Evolutionary conservation across 2,888 invertebrate genomes (phyloP).

Genomic region (Tipula lateralis): DNA sequence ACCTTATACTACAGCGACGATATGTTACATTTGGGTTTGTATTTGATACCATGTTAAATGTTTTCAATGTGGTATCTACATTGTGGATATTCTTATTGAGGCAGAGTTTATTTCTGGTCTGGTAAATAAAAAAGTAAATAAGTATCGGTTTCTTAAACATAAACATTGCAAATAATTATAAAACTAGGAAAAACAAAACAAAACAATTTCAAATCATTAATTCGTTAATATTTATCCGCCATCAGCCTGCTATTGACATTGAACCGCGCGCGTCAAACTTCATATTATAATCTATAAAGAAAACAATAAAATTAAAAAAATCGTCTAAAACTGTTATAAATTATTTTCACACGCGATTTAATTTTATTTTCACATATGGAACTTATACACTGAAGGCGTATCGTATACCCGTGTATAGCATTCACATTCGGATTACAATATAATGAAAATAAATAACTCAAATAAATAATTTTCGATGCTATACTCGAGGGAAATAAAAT

Average conservation of each 20-base stretch:
- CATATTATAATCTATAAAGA: background rate
- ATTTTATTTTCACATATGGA: background rate
- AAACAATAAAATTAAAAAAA: background rate
- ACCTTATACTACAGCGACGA: too few species aligned
- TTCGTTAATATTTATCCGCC: too few species aligned
- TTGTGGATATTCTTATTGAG: too few species aligned
- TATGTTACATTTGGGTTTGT: too few species aligned
- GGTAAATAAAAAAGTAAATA: too few species aligned
- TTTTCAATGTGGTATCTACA: too few species aligned
- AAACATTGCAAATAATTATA: too few species aligned
- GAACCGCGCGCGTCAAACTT: background rate
- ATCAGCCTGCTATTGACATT: background rate
- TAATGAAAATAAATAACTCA: background rate
- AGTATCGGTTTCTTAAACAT: too few species aligned
- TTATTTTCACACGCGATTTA: background rate
- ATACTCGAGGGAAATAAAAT: background rate
- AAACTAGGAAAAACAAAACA: too few species aligned
- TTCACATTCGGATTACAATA: background rate
- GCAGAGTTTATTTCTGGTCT: too few species aligned
- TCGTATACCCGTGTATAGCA: background rate
- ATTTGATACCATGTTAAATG: too few species aligned
- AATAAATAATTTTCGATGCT: background rate
- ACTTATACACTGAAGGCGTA: background rate
- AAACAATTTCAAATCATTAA: too few species aligned
- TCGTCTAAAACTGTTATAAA: slow-evolving; percentile 19